Evolutionary conservation across 1,140 invertebrate species (phyloP), one percentile per base, ranked within the genome.

Genomic region (Nasonia longicornis): DNA sequence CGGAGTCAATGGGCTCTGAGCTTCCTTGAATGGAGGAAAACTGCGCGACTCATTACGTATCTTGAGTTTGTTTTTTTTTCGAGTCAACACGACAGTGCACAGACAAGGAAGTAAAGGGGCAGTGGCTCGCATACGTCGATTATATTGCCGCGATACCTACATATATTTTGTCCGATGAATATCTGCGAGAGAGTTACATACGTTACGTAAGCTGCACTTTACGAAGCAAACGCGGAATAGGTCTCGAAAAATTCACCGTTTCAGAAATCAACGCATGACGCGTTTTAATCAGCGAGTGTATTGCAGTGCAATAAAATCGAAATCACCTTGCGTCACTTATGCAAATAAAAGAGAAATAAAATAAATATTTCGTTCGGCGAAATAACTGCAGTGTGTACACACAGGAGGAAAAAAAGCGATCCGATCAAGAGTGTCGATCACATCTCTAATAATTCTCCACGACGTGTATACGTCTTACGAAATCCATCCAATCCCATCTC

Each of bases 21-120:
- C 52, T 67, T 67, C 16, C 66, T 67, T 67, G 66, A 67, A 67
- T 67, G 66, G 22, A 67, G 66, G 11, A 29, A 31, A 67, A 31
- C 31, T 12, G 7, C 7, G 38, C 38, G 38, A 10, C 6, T 42
- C 10, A 26, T 66, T 52, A 16, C 48, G 52, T n/a, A 58, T 7
- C 1, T 42, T 4, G 7, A 38, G 35, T 38, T 38, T 4, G 35
- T 8, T 38, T 38, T 38, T 8, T 38, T 38, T 38, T 42, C 7
- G 7, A 42, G 38, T 35, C 31, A 8, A 10, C 38, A 4, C 31
- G 38, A 38, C 38, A 38, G 38, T 7, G 8, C 38, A 58, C 20
- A 16, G 1, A 48, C 52, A 1, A 58, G 52, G 52, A 58, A 58
- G 52, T 58, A 58, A 58, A 58, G 16, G 52, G 20, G 52, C 20